A percentile compares a stretch with the other conserved stretches of the same genome.
Conservation (phyloP, 1,140 invertebrate genomes). For the Drosophila aff. region DNA sequence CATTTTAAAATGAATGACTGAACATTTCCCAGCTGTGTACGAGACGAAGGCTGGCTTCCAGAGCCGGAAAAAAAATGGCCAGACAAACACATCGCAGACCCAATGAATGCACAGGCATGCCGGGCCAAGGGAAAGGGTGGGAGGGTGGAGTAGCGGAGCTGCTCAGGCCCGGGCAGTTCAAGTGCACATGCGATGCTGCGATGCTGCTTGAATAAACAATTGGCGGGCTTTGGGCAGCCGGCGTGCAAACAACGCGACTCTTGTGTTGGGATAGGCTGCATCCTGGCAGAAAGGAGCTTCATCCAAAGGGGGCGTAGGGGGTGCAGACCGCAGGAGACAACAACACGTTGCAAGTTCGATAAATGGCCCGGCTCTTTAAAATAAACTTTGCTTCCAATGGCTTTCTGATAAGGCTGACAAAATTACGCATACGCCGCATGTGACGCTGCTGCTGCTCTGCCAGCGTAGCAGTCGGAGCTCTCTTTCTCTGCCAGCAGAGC, state of each 20-base stretch:
- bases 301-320: not conserved
- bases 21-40: constrained; percentile 18
- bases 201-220: constrained; percentile 79
- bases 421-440: constrained; percentile 74
- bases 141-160: not conserved
- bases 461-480: constrained; percentile 20
- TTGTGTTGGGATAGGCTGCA: constrained; percentile 20
- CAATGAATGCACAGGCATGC: constrained; percentile 65
- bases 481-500: not conserved
- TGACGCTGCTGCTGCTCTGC: constrained; percentile 23
- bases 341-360: constrained; percentile 52
- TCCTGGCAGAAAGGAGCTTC: not conserved
- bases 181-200: constrained; percentile 36
- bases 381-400: constrained; percentile 67
- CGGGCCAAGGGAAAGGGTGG: not conserved
- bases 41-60: constrained; percentile 3
- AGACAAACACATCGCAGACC: constrained; percentile 59
- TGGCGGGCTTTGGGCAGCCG: constrained; percentile 58
- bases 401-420: constrained; percentile 69
- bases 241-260: constrained; percentile 57
- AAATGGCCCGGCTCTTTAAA: constrained; percentile 63
- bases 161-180: constrained; percentile 2
- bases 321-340: constrained; percentile 30
- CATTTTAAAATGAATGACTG: not conserved
- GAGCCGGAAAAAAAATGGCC: constrained; percentile 34